Percentiles rank a stretch among this genome's conserved stretches.
Conservation (phyloP, 2,797 vertebrate species). For the Dallia pectoralis region DNA sequence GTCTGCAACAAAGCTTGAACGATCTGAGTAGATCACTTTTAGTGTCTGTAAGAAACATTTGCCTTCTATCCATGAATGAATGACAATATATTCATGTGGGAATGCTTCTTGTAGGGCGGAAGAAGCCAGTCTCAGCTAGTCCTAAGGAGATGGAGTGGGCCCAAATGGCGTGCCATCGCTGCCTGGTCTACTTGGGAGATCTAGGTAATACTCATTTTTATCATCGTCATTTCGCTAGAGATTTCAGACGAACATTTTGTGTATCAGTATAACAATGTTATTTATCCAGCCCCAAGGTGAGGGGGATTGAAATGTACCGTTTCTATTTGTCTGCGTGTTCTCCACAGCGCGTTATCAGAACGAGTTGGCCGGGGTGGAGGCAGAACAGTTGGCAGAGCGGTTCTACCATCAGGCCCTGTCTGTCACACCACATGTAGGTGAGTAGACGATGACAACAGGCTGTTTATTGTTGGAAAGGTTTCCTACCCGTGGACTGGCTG, state of each 20-base stretch:
- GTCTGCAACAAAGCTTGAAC: no score
- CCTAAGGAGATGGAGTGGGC: conserved; percentile 99
- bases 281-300: not conserved
- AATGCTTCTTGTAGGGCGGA: conserved; percentile 76
- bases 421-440: conserved; percentile 92
- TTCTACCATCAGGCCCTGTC: conserved; percentile 97
- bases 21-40: no score
- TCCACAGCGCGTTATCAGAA: conserved; percentile 93
- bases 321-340: not conserved
- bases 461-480: no score
- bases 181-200: conserved; percentile 95
- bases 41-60: no score
- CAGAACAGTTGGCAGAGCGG: conserved; percentile 89
- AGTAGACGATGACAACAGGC: conserved; percentile 56
- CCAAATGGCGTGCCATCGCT: conserved; percentile 95
- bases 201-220: conserved; percentile 78
- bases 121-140: conserved; percentile 90
- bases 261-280: not conserved
- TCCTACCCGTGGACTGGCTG: no score
- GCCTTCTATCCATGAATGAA: no score
- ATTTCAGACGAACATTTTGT: not conserved
- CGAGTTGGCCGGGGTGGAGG: conserved; percentile 92
- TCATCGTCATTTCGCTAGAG: not conserved
- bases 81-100: no score
- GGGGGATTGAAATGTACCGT: not conserved